Evolutionary conservation across 2,888 invertebrate genomes (phyloP), one percentile per base, ranked within the genome.

Genomic region (Artemia sp.): DNA sequence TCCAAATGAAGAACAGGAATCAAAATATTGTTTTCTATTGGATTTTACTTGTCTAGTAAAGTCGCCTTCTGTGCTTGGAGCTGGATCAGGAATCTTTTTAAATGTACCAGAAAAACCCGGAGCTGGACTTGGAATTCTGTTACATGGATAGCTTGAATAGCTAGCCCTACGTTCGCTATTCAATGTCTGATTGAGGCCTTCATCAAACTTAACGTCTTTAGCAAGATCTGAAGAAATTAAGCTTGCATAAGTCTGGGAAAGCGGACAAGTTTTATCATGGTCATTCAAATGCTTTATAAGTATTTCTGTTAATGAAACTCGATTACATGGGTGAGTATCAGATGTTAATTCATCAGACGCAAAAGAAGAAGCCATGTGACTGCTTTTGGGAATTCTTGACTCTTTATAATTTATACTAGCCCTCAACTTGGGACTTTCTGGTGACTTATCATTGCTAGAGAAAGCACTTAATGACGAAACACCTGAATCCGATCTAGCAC

Each of bases 391-490:
- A 58, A 58, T 10, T 8, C 24, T 58, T 10, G 24, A 24, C 11
- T 58, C 14, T 24, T 58, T 51, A 9, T 53, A 51, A 64, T 69
- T 53, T 38, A 64, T 50, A 14, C 50, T 58, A 51, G 69, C 69
- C 64, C 50, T n/a, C 12, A 70, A 68, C 51, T 71, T 72, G 64
- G 76, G 76, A 70, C 76, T 90, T 51, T 87, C 86, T 6, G 90
- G 90, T 52, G 90, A 89, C 79, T 90, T 90, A 78, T 90, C 90
- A 75, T 89, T 80, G 76, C 88, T 89, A 12, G 89, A 89, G 85
- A 90, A 88, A 7, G 74, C 74, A 70, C 89, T 90, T 86, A 90
- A 87, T 8, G 90, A 90, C 0, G 90, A 90, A 69, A 91, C 79
- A 0, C 90, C 90, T 0, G 90, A 90, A 77, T 91, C 90, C 1